These are phyloP conservation scores for Azemiops feae DNA, from an alignment of 2,113 vertebrate species.

Conservation along the genomic window DNA sequence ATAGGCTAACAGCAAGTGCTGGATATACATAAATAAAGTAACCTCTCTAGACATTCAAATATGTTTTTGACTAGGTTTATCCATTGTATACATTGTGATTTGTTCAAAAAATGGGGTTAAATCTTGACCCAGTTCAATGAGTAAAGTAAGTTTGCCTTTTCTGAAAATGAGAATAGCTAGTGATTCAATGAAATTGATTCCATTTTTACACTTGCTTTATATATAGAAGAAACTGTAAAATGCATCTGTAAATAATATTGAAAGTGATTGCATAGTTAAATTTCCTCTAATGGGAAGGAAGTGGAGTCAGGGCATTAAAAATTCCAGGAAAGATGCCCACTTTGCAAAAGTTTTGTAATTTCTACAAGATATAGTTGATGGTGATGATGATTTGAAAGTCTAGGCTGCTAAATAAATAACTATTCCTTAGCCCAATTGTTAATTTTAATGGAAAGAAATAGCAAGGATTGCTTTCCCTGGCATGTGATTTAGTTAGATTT, in stretches of 20 bases:
- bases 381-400: not conserved
- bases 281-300: not conserved
- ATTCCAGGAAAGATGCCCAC: not conserved
- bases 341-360: not conserved
- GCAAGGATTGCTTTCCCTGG: not conserved
- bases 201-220: not conserved
- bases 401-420: not conserved
- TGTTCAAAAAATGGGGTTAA: not conserved
- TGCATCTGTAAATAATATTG: not conserved
- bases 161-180: not conserved
- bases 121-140: not conserved
- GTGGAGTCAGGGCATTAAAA: not conserved
- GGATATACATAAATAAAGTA: not conserved
- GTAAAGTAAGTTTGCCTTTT: not conserved
- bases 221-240: not conserved
- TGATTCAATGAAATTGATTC: not conserved
- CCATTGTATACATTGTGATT: not conserved
- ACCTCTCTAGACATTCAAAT: not conserved
- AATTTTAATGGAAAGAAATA: not conserved
- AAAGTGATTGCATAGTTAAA: not conserved
- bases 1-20: not conserved
- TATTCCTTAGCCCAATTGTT: not conserved
- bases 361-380: not conserved
- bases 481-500: not conserved
- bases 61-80: not conserved